Evolutionary conservation across 2,113 vertebrate genomes (phyloP), one percentile per base, ranked within the genome.

Genomic region (Stercorarius parasiticus): DNA sequence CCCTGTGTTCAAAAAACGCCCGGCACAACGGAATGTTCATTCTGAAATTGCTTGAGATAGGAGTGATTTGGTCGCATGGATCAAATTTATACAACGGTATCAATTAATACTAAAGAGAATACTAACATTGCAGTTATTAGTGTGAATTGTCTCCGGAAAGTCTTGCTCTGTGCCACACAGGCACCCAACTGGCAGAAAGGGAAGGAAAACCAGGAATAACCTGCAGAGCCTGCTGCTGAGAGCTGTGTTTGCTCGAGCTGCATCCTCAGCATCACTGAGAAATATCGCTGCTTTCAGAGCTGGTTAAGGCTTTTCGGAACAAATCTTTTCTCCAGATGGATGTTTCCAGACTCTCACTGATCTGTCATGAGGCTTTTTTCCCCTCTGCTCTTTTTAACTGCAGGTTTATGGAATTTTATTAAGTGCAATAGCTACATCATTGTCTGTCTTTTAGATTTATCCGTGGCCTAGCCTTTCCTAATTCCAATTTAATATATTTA

Each of bases 401-500:
- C 82, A 65, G 50, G 38, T 90, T 94, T 93, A 69, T 93, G 93
- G 95, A 90, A 91, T 90, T 93, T 96, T 95, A 96, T 95, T n/a
- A 93, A 95, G 92, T 97, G 91, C 67, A 69, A 80, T 47, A 85
- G 77, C 93, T 73, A 70, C 92, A 82, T 83, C 82, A 88, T 73
- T 93, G 95, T 84, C 96, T 97, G 82, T 72, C 93, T 96, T 96
- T 96, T 95, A 90, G 91, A 96, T 95, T 96, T 90, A 82, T 96
- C 92, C 92, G 52, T 86, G 90, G 66, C 65, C 81, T 40, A 70
- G 77, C 53, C 69, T 82, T 73, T 92, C 55, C 64, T 93, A 88
- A 93, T 92, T 81, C 91, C 65, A 30, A 45, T 70, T 82, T 88
- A 91, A 95, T 95, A 15, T 64, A 84, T 86, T 92, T 96, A 77